phyloP scores from a whole-genome alignment of 2,888 invertebrate species.

The Cataglyphis altisquamis region DNA sequence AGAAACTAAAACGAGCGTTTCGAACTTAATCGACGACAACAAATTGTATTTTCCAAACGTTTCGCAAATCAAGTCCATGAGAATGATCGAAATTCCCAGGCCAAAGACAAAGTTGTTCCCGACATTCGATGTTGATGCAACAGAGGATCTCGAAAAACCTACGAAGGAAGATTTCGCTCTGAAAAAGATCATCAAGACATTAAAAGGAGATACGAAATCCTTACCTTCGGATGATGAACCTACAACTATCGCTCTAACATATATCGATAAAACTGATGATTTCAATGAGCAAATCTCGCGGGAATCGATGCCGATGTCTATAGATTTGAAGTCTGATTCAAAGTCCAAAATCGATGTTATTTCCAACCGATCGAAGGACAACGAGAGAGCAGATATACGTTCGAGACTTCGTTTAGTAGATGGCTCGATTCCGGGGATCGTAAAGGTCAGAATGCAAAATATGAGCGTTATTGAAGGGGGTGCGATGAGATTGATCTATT shows the following conservation, averaged over 20 bases:
- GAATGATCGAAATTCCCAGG: constrained; percentile 51
- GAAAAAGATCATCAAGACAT: constrained; percentile 32
- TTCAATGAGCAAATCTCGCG: not conserved
- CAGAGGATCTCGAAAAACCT: constrained; percentile 12
- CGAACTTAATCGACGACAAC: not conserved
- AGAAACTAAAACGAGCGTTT: constrained; percentile 6
- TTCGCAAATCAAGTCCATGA: constrained; percentile 36
- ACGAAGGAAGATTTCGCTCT: constrained; percentile 15
- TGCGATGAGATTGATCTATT: constrained; percentile 89
- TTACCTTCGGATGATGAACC: not conserved
- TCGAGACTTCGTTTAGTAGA: constrained; percentile 66
- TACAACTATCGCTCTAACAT: not conserved
- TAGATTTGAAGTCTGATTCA: not conserved
- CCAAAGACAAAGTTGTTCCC: constrained; percentile 42
- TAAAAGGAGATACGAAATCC: constrained; percentile 4
- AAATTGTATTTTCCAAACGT: constrained; percentile 1
- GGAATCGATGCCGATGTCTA: not conserved
- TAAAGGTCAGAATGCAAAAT: constrained; percentile 85
- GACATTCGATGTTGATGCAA: constrained; percentile 10
- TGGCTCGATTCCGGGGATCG: constrained; percentile 71
- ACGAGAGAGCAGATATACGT: constrained; percentile 5
- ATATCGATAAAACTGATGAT: not conserved
- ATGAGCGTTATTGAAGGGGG: constrained; percentile 79
- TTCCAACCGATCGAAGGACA: not conserved
- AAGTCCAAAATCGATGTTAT: not conserved